A percentile compares a stretch with the other conserved stretches of the same genome.
phyloP scores from a whole-genome alignment of 2,888 invertebrate genomes.

The Dermolepida albohirtum region DNA sequence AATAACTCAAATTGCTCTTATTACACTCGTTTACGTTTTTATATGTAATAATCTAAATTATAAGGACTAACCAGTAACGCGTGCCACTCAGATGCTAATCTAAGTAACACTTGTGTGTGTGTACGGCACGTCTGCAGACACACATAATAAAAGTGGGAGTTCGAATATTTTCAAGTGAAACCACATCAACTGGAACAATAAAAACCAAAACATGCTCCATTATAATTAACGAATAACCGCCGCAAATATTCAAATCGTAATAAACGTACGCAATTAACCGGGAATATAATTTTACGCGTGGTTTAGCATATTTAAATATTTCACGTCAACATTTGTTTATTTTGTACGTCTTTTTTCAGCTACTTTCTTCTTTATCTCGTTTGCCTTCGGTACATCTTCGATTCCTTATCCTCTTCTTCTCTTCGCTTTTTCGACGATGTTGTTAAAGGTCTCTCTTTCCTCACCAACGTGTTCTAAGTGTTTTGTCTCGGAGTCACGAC shows the following conservation, averaged over 20 bases:
- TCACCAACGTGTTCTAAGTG: constrained; percentile 27
- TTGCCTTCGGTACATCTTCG: too few species aligned
- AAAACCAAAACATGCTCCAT: constrained; percentile 14
- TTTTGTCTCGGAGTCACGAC: constrained; percentile 43
- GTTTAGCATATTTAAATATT: constrained; percentile 29
- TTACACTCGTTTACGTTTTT: constrained; percentile 36
- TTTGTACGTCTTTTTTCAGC: neutral
- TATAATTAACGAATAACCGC: constrained; percentile 8
- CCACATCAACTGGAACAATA: constrained; percentile 30
- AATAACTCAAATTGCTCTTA: constrained; percentile 33
- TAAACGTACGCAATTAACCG: constrained; percentile 16
- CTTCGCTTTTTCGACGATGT: constrained; percentile 2
- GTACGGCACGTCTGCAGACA: neutral
- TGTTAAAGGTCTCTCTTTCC: constrained; percentile 19
- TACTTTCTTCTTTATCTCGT: neutral
- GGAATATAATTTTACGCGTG: constrained; percentile 28
- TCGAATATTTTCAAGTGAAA: constrained; percentile 28
- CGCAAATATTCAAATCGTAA: neutral
- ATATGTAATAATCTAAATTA: constrained; percentile 36
- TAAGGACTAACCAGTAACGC: constrained; percentile 33
- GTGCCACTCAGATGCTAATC: constrained; percentile 37
- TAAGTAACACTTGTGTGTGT: constrained; percentile 5
- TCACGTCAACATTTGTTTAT: constrained; percentile 6
- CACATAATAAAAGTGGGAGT: constrained; percentile 20
- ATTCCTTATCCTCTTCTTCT: neutral